A percentile compares a stretch with the other conserved stretches of the same genome.
These are phyloP conservation scores for Smittia aterrima DNA, from an alignment of 2,888 invertebrate species.

Conservation along the genomic window DNA sequence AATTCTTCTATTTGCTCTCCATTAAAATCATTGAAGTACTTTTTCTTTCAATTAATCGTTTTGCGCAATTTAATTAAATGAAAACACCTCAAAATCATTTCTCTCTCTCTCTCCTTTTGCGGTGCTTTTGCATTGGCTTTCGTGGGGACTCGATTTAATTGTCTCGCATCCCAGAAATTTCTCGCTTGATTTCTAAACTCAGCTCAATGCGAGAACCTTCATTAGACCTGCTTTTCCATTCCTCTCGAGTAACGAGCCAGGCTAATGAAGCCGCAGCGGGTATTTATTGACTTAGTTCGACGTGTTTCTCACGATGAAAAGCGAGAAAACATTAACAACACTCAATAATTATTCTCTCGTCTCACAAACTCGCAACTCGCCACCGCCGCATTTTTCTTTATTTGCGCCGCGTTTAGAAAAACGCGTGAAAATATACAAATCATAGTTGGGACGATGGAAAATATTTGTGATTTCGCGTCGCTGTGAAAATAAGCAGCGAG, in stretches of 20 bases:
- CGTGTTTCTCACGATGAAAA: background rate
- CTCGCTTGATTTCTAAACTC: too few relatives aligned
- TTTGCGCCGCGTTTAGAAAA: background rate
- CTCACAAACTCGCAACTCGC: background rate
- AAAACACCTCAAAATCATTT: constrained; percentile 9
- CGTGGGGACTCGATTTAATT: too few relatives aligned
- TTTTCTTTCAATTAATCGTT: background rate
- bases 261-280: background rate
- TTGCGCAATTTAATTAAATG: constrained; percentile 13
- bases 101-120: too few relatives aligned
- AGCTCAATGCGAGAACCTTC: too few relatives aligned
- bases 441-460: background rate
- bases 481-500: constrained; percentile 14
- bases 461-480: constrained; percentile 13
- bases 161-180: too few relatives aligned
- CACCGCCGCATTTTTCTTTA: background rate
- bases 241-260: too few relatives aligned
- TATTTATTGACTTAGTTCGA: background rate
- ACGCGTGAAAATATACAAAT: constrained; percentile 19
- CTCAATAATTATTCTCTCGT: background rate
- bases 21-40: constrained; percentile 33
- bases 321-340: background rate
- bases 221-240: too few relatives aligned
- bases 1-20: constrained; percentile 39
- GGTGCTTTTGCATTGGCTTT: too few relatives aligned